These are phyloP conservation scores for Chiloscyllium plagiosum DNA, from an alignment of 2,113 vertebrate species.

Conservation along the genomic window DNA sequence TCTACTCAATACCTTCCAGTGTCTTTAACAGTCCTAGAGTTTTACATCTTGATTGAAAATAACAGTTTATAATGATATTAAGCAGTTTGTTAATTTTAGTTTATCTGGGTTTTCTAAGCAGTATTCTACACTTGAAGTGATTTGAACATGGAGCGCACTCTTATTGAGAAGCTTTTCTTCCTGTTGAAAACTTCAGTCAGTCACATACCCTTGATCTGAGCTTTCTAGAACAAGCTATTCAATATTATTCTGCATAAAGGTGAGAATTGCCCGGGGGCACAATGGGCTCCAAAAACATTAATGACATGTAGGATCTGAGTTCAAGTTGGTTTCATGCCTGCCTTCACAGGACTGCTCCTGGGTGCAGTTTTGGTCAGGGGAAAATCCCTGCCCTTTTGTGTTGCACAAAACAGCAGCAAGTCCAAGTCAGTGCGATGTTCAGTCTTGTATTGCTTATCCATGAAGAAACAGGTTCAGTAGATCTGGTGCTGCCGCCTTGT, in stretches of 20 bases:
- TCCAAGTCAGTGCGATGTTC: neutral
- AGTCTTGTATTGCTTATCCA: neutral
- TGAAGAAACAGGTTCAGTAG: neutral
- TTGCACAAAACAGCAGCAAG: neutral
- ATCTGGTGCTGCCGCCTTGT: neutral
- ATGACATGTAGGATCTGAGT: neutral
- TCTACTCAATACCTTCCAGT: neutral
- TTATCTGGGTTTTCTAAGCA: neutral
- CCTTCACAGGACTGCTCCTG: neutral
- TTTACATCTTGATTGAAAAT: neutral
- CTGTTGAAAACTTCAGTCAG: neutral
- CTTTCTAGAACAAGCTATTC: neutral
- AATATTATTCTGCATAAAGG: neutral
- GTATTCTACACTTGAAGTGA: neutral
- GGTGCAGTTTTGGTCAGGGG: neutral
- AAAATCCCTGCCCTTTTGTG: neutral
- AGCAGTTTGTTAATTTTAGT: neutral
- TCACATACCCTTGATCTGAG: too few relatives aligned
- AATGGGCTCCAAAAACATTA: neutral
- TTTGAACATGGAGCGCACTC: neutral
- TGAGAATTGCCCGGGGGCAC: neutral
- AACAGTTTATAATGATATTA: neutral
- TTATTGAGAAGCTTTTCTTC: neutral
- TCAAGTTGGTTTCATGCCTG: neutral
- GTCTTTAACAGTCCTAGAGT: neutral